Evolutionary conservation across 2,113 vertebrate species (phyloP).

Genomic region (Dipodomys stephensi): DNA sequence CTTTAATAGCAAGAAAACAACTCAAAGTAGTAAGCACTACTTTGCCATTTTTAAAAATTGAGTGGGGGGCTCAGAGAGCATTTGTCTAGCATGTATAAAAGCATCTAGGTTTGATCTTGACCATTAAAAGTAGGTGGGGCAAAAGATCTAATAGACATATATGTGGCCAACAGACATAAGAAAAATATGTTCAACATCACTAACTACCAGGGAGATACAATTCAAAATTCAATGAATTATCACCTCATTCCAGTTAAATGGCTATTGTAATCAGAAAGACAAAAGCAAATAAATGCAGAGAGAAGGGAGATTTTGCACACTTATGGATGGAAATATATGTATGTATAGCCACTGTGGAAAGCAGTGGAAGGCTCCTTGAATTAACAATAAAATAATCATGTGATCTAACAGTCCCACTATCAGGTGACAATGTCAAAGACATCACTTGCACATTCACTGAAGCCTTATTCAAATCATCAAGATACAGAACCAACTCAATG

Average conservation of each 20-base stretch:
- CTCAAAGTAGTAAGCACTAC: neutral
- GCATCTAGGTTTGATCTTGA: neutral
- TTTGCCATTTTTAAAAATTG: neutral
- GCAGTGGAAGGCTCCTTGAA: neutral
- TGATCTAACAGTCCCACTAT: neutral
- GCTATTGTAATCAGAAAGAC: neutral
- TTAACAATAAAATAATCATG: neutral
- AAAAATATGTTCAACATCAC: neutral
- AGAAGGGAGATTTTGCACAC: neutral
- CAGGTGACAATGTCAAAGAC: neutral
- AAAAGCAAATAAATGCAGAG: neutral
- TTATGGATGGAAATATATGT: neutral
- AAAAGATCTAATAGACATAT: neutral
- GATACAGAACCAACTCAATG: neutral
- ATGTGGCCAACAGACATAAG: neutral
- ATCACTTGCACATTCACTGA: neutral
- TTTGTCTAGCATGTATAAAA: too few species aligned
- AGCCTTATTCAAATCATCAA: neutral
- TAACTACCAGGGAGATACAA: neutral
- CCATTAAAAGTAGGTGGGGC: neutral
- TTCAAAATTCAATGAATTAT: neutral
- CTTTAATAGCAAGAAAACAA: conserved; percentile 13
- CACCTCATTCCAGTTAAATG: neutral
- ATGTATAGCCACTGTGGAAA: neutral
- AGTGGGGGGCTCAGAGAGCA: neutral